Base-by-base conservation (phyloP, 2,797 vertebrate species). In the Scarus forsteni region DNA sequence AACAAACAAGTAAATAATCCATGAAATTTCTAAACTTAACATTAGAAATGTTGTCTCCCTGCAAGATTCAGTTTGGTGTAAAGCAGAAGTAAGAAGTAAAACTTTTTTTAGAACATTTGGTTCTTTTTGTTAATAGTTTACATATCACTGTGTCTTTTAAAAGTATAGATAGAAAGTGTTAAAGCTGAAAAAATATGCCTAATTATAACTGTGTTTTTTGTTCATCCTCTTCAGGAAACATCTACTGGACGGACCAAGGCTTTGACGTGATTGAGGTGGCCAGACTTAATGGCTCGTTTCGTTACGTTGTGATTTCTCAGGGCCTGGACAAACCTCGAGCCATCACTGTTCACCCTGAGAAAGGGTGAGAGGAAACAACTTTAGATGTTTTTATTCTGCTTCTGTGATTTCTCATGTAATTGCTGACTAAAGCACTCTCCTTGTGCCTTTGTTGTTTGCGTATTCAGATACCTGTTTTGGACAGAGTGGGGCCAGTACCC, bases 221-320 rank as follows among this genome's bases (percentile, higher is more conserved):
- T 46, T 44, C 69, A 0, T 60, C 19, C 56, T 46, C 46, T 14
- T 45, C 75, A 99, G 98, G 97, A 75, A 99, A 99, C 90, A 99
- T 99, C 90, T 99, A 99, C 86, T 99, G 98, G 98, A 99, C 98
- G 0, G 98, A 99, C 88, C 98, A 99, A 85, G 98, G 98, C 54
- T 99, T 99, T 0, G 98, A 99, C 0, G 98, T 99, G 69, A 99
- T 99, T 0, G 98, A 99, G 81, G 98, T 99, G 27, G 97, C 98
- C 79, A 90, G 98, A 77, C 93, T 99, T 65, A 99, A 99, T 0
- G 98, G 98, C 19, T 99, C 97, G 44, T 99, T 99, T 93, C 97
- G 98, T 68, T 99, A 98, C 0, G 98, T 99, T 75, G 97, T 99
- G 75, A 97, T 99, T 78, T 99, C 98, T 0, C 97, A 98, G 82